Conservation (phyloP, 2,113 vertebrate species). For the Engraulis encrasicolus region DNA sequence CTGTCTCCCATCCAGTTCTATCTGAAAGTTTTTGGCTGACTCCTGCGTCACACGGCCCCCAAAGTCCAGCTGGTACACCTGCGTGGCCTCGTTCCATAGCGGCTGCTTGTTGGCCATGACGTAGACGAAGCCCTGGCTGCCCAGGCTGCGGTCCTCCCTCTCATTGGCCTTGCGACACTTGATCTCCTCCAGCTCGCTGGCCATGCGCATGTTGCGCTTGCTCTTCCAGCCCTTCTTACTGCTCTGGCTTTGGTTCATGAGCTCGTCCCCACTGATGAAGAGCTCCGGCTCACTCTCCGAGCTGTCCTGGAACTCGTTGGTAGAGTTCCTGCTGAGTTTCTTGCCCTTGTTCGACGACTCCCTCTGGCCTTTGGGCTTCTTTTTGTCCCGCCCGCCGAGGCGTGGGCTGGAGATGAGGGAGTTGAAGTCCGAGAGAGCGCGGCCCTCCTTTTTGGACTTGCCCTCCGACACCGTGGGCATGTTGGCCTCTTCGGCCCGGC, state of each 20-base stretch:
- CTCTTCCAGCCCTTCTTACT: slow-evolving; percentile 98
- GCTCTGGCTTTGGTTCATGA: slow-evolving; percentile 98
- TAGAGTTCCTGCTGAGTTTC: slow-evolving; percentile 92
- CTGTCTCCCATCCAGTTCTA: slow-evolving; percentile 97
- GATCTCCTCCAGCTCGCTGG: slow-evolving; percentile 91
- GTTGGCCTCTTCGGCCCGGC: slow-evolving; percentile 88
- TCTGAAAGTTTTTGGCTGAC: slow-evolving; percentile 98
- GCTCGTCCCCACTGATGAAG: slow-evolving; percentile 95
- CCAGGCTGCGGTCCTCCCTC: slow-evolving; percentile 91
- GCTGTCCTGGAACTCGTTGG: slow-evolving; percentile 96
- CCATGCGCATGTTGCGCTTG: slow-evolving; percentile 88
- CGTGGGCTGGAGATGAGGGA: slow-evolving; percentile 93
- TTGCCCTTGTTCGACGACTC: slow-evolving; percentile 92
- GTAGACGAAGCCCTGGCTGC: slow-evolving; percentile 96
- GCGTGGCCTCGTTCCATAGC: slow-evolving; percentile 95
- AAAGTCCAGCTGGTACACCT: slow-evolving; percentile 98
- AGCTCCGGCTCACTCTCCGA: slow-evolving; percentile 97
- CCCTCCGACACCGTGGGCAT: slow-evolving; percentile 89
- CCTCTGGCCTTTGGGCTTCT: slow-evolving; percentile 93
- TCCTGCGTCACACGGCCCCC: slow-evolving; percentile 97
- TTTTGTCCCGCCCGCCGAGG: slow-evolving; percentile 92
- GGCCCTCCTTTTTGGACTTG: slow-evolving; percentile 92
- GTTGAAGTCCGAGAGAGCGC: slow-evolving; percentile 92
- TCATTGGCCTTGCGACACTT: slow-evolving; percentile 95
- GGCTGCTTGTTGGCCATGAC: slow-evolving; percentile 99